Evolutionary conservation across 2,888 invertebrate species (phyloP).

Genomic region (Campoletis raptor): DNA sequence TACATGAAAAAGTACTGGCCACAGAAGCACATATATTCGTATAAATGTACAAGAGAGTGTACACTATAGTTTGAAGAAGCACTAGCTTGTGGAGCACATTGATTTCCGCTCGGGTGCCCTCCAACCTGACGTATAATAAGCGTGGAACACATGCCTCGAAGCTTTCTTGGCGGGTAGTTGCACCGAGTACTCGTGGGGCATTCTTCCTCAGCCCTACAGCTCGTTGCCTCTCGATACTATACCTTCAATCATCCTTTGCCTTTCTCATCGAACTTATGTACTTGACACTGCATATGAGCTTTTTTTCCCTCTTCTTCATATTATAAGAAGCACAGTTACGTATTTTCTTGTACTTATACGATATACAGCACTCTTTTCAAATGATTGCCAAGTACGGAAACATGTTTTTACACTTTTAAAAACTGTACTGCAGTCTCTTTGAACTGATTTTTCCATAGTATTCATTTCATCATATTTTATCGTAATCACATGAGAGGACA

Average conservation of each 20-base stretch:
- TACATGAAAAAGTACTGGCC: not conserved
- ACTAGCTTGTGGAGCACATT: conserved; percentile 21
- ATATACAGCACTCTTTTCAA: not conserved
- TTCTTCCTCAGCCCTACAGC: conserved; percentile 5
- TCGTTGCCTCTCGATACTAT: conserved; percentile 9
- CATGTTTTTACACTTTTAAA: not conserved
- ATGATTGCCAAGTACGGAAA: not conserved
- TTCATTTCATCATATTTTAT: not conserved
- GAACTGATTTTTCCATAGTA: not conserved
- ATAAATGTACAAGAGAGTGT: not conserved
- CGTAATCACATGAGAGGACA: not conserved
- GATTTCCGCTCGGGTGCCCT: conserved; percentile 44
- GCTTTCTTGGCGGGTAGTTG: conserved; percentile 25
- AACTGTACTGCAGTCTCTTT: not conserved
- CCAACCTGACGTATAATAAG: conserved; percentile 20
- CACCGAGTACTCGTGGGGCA: not conserved
- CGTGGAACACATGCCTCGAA: conserved; percentile 12
- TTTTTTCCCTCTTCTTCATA: not conserved
- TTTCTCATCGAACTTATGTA: not conserved
- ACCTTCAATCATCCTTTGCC: not conserved
- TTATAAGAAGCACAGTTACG: conserved; percentile 4
- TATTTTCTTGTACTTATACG: not conserved
- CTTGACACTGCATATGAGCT: not conserved
- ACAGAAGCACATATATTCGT: not conserved
- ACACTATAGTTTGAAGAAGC: conserved; percentile 1